These are phyloP conservation scores for Diplodus puntazzo DNA, from an alignment of 2,797 vertebrate genomes.

Conservation along the genomic window DNA sequence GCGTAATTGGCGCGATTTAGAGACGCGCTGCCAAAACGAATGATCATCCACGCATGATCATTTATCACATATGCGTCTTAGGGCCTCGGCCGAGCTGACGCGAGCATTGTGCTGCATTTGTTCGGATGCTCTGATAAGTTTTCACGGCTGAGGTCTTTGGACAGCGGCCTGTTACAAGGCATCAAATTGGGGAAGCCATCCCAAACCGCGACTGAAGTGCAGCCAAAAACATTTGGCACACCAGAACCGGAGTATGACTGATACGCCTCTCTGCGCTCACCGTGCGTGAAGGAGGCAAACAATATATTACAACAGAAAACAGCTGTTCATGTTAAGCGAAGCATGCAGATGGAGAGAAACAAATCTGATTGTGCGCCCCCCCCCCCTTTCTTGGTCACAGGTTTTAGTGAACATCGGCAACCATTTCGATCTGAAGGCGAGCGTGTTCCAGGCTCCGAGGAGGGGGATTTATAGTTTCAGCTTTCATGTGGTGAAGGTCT, in stretches of 20 bases:
- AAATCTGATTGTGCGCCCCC: constrained; percentile 37
- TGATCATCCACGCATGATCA: constrained; percentile 35
- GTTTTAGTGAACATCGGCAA: constrained; percentile 99
- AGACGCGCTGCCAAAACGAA: constrained; percentile 33
- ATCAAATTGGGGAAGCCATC: constrained; percentile 48
- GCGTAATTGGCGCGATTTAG: constrained; percentile 55
- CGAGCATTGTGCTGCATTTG: constrained; percentile 32
- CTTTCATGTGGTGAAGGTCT: constrained; percentile 99
- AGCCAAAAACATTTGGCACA: constrained; percentile 56
- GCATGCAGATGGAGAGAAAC: constrained; percentile 16
- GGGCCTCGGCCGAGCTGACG: constrained; percentile 53
- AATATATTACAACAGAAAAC: constrained; percentile 31
- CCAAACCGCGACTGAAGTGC: constrained; percentile 56
- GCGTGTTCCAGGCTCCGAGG: constrained; percentile 96
- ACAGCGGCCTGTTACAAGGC: constrained; percentile 53
- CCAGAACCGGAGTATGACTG: constrained; percentile 26
- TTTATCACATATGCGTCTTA: constrained; percentile 34
- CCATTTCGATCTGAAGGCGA: constrained; percentile 98
- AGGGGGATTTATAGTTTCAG: constrained; percentile 99
- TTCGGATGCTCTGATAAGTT: constrained; percentile 42
- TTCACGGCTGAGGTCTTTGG: constrained; percentile 52
- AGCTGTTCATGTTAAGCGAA: constrained; percentile 45
- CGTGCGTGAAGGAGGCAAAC: constrained; percentile 23
- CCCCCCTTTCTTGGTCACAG: constrained; percentile 82
- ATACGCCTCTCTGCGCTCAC: constrained; percentile 34